Evolutionary conservation across 2,797 vertebrate genomes (phyloP), one percentile per base, ranked within the genome.

Genomic region (Forpus xanthops): DNA sequence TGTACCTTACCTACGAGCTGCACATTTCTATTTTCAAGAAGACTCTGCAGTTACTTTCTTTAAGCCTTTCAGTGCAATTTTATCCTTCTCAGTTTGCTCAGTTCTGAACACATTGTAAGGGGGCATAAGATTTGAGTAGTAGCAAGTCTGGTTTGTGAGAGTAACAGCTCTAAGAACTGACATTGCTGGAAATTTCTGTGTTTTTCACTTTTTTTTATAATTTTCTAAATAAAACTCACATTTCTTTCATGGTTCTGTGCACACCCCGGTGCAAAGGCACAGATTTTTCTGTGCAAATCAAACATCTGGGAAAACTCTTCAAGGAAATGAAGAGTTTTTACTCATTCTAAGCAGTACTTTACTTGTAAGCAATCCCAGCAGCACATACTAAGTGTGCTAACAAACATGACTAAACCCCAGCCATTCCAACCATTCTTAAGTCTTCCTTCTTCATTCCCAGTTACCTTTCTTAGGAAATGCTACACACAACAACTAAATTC

Each of bases 121-220:
- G 11, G 14, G 33, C 4, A 0, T 21, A 79, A 49, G 33, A 68
- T 30, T 1, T 61, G 18, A 85, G 17, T 7, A 65, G 60, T 0
- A 64, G 8, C 33, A 79, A 58, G 31, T 33, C 33, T 18, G 44
- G 52, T 33, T 28, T 67, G 17, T 53, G 71, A 65, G 4, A 15
- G 44, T 37, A 85, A 72, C 42, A 80, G 47, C 12, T 66, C 6
- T 0, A 76, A 42, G n/a, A 85, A 81, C 30, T n/a, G 28, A 56
- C 1, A 2, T 3, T 8, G 13, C 8, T 18, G 49, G 27, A 83
- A 61, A 88, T 27, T 75, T 74, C 12, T 9, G 7, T 18, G 37
- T 3, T 71, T 70, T 65, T 55, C 30, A n/a, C 3, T 2, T 8
- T 12, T 90, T 91, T 86, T 50, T 64, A 4, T 52, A 28, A 52